phyloP scores from a whole-genome alignment of 2,888 invertebrate genomes.

The Philaethria dido region DNA sequence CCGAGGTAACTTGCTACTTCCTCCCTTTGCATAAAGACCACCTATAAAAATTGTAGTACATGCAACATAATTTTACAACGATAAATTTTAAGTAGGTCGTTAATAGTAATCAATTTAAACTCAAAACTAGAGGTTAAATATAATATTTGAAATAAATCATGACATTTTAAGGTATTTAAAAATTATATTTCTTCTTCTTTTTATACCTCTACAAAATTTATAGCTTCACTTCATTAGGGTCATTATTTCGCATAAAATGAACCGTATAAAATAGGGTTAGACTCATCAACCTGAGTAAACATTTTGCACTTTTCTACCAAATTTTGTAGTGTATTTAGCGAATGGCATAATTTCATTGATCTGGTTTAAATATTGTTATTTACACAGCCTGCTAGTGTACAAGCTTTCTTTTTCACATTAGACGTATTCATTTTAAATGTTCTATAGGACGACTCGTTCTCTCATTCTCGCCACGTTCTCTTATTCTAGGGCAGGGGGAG shows the following conservation, averaged over 20 bases:
- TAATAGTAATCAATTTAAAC: background rate
- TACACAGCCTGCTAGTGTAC: background rate
- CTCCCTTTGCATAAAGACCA: constrained; percentile 51
- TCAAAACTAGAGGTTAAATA: too few relatives aligned
- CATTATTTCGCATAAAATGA: constrained; percentile 11
- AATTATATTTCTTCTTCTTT: background rate
- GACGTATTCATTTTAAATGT: background rate
- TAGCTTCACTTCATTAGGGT: background rate
- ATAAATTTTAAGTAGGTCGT: background rate
- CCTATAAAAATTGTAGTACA: constrained; percentile 20
- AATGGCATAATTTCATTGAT: constrained; percentile 29
- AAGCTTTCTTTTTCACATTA: background rate
- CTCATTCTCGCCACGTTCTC: too few relatives aligned
- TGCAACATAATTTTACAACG: background rate
- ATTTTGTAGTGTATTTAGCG: constrained; percentile 35
- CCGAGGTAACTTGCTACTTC: constrained; percentile 75
- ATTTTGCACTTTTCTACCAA: constrained; percentile 46
- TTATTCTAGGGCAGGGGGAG: too few relatives aligned
- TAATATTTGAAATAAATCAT: too few relatives aligned
- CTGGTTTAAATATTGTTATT: constrained; percentile 24
- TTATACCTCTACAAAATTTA: background rate
- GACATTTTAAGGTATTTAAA: too few relatives aligned
- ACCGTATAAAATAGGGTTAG: constrained; percentile 7
- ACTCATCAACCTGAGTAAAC: constrained; percentile 38
- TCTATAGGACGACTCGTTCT: background rate